A percentile compares a stretch with the other conserved stretches of the same genome.
Evolutionary conservation across 92 coral and sea anemone species (phyloP).

Genomic region (Porites rus): DNA sequence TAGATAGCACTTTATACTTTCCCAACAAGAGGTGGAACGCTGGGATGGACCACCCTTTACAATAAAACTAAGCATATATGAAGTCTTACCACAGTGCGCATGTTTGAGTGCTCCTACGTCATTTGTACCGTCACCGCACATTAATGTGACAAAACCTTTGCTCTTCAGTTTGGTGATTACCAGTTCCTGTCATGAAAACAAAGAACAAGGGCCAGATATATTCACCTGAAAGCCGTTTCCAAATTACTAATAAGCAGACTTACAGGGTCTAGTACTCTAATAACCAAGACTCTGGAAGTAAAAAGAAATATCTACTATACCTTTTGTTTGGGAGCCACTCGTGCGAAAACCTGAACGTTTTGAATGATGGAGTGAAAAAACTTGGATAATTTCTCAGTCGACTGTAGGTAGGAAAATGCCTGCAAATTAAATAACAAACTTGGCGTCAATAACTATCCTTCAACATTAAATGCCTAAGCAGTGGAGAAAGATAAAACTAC

Average conservation of each 20-base stretch:
- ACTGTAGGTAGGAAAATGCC: slow-evolving; percentile 88
- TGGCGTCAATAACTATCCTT: not conserved
- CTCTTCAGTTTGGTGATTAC: slow-evolving; percentile 93
- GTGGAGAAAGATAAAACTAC: not conserved
- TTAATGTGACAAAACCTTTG: slow-evolving; percentile 91
- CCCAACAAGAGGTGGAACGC: no score
- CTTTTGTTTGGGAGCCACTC: slow-evolving; percentile 99
- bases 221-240: not conserved
- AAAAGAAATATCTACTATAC: slow-evolving; percentile 22
- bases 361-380: slow-evolving; percentile 78
- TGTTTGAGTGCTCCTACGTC: slow-evolving; percentile 99
- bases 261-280: no score
- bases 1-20: no score
- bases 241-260: no score
- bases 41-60: not conserved
- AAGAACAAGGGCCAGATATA: no score
- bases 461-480: not conserved
- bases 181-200: slow-evolving; percentile 74
- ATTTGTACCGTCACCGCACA: slow-evolving; percentile 99
- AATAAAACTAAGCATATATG: not conserved
- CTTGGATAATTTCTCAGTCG: slow-evolving; percentile 56
- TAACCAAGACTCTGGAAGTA: no score
- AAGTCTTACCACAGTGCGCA: slow-evolving; percentile 94
- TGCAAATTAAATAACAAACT: slow-evolving; percentile 37
- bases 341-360: slow-evolving; percentile 88